Evolutionary conservation across 2,797 vertebrate genomes (phyloP).

Genomic region (Scolopax bukidnonensis): DNA sequence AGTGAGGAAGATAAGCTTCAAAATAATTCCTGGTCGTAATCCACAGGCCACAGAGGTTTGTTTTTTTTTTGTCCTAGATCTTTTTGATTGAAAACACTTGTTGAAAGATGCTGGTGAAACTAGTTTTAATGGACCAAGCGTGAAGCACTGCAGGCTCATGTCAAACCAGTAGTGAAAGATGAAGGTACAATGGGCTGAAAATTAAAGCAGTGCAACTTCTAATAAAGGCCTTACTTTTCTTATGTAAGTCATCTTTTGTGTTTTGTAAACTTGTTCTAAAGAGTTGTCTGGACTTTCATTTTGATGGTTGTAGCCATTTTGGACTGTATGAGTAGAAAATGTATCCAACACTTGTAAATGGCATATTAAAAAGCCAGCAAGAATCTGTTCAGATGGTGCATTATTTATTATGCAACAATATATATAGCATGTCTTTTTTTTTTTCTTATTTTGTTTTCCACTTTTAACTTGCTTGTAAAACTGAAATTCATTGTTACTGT

Average conservation of each 20-base stretch:
- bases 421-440: conserved; percentile 64
- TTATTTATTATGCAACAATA: conserved; percentile 78
- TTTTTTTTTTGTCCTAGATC: conserved; percentile 55
- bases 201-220: conserved; percentile 64
- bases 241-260: conserved; percentile 79
- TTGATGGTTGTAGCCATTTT: conserved; percentile 72
- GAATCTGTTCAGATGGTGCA: conserved; percentile 62
- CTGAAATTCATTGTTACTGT: conserved; percentile 84
- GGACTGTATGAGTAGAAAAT: conserved; percentile 63
- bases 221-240: conserved; percentile 83
- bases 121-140: conserved; percentile 76
- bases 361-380: conserved; percentile 68
- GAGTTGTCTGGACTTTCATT: conserved; percentile 59
- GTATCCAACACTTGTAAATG: conserved; percentile 55
- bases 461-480: conserved; percentile 83
- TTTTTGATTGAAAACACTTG: conserved; percentile 44
- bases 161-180: background rate
- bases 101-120: conserved; percentile 36
- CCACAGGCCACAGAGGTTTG: conserved; percentile 64
- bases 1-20: background rate
- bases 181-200: conserved; percentile 57
- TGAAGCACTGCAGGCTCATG: conserved; percentile 50
- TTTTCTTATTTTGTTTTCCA: conserved; percentile 73
- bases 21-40: conserved; percentile 36
- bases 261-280: conserved; percentile 73